phyloP scores from a whole-genome alignment of 2,888 invertebrate genomes.

The Sesia apiformis region DNA sequence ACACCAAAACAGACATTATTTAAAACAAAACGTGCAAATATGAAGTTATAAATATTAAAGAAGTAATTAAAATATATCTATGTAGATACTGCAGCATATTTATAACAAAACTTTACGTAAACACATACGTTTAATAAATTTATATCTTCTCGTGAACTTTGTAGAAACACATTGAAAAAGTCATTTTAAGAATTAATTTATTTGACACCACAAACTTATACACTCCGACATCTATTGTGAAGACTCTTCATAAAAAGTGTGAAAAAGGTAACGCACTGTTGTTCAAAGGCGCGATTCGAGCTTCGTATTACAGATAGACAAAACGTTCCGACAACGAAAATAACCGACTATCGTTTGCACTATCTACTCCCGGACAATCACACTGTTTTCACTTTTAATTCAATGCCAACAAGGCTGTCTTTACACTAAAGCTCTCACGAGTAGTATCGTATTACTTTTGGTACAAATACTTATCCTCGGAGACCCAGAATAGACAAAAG shows the following conservation, averaged over 20 bases:
- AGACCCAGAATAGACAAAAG: slow-evolving; percentile 67
- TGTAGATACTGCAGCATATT: no score
- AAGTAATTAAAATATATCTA: no score
- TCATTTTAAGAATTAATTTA: slow-evolving; percentile 4
- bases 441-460: slow-evolving; percentile 34
- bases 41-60: no score
- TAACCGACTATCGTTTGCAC: slow-evolving; percentile 13
- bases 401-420: slow-evolving; percentile 24
- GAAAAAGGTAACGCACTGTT: slow-evolving; percentile 59
- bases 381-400: slow-evolving; percentile 25
- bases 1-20: no score
- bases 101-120: no score
- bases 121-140: no score
- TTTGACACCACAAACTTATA: slow-evolving; percentile 37
- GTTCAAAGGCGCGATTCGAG: slow-evolving; percentile 65
- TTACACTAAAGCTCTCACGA: slow-evolving; percentile 18
- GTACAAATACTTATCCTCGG: slow-evolving; percentile 55
- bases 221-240: slow-evolving; percentile 30
- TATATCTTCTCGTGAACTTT: no score
- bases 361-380: slow-evolving; percentile 16
- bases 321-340: slow-evolving; percentile 45
- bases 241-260: slow-evolving; percentile 51
- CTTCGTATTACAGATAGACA: slow-evolving; percentile 68
- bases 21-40: no score
- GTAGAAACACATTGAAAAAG: no score